Evolutionary conservation across 1,140 invertebrate species (phyloP).

Genomic region (Drosophila busckii): DNA sequence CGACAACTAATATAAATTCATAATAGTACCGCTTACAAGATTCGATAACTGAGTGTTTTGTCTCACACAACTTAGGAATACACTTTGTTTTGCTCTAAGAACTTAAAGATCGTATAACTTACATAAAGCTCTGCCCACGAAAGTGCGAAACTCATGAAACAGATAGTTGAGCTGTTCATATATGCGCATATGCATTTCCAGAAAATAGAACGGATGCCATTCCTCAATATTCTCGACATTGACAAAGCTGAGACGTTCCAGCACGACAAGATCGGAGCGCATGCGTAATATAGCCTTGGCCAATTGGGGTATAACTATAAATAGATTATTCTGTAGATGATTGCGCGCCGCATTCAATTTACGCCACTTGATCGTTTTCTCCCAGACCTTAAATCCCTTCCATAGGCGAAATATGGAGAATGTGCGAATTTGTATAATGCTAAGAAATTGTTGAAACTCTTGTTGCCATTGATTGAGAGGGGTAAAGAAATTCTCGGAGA

Average conservation of each 20-base stretch:
- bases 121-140: constrained; percentile 53
- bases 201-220: constrained; percentile 83
- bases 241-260: constrained; percentile 82
- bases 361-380: constrained; percentile 85
- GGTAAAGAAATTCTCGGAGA: constrained; percentile 84
- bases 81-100: too few relatives aligned
- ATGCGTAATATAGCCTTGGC: constrained; percentile 85
- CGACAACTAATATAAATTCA: too few relatives aligned
- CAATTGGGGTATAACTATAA: constrained; percentile 86
- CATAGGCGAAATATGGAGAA: constrained; percentile 87
- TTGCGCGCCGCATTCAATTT: constrained; percentile 83
- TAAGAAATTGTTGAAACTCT: constrained; percentile 85
- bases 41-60: too few relatives aligned
- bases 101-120: constrained; percentile 11
- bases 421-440: constrained; percentile 84
- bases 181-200: constrained; percentile 82
- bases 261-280: constrained; percentile 84
- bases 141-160: constrained; percentile 56
- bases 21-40: too few relatives aligned
- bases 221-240: constrained; percentile 81
- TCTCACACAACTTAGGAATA: too few relatives aligned
- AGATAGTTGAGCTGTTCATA: constrained; percentile 55
- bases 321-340: constrained; percentile 84
- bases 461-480: constrained; percentile 85
- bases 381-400: constrained; percentile 91